Conservation (phyloP, 2,797 vertebrate genomes). For the Muscicapa striata region DNA sequence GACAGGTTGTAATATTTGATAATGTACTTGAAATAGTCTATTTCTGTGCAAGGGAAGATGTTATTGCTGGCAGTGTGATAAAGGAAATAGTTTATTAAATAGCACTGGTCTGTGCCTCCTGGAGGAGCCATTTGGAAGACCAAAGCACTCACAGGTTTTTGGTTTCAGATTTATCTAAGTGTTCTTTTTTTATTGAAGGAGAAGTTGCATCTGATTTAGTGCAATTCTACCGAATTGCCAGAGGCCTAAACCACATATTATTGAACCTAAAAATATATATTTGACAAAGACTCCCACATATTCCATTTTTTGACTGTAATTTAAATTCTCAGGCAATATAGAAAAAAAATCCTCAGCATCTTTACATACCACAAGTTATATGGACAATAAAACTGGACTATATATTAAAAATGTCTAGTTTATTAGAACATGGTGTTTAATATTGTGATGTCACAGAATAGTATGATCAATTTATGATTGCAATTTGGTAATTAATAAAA, state of each 20-base stretch:
- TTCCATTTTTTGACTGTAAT: background rate
- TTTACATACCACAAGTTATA: background rate
- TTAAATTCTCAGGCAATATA: background rate
- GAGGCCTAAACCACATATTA: background rate
- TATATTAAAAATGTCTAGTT: background rate
- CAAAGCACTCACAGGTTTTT: background rate
- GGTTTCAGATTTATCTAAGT: background rate
- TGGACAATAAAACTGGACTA: background rate
- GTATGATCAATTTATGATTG: background rate
- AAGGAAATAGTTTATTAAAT: background rate
- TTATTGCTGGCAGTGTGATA: background rate
- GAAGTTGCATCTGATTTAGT: background rate
- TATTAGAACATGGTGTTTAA: background rate
- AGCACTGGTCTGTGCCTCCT: too few species aligned
- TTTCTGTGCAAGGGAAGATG: background rate
- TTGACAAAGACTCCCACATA: too few species aligned
- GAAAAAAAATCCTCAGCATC: background rate
- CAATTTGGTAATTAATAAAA: background rate
- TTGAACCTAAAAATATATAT: background rate
- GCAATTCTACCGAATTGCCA: background rate
- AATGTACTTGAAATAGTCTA: background rate
- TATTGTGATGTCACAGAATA: background rate
- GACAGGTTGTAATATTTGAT: background rate
- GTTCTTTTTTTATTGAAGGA: background rate
- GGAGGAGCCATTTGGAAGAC: background rate